A percentile compares a stretch with the other conserved stretches of the same genome.
Evolutionary conservation across 2,888 invertebrate genomes (phyloP).

Genomic region (Esperia sulphurella): DNA sequence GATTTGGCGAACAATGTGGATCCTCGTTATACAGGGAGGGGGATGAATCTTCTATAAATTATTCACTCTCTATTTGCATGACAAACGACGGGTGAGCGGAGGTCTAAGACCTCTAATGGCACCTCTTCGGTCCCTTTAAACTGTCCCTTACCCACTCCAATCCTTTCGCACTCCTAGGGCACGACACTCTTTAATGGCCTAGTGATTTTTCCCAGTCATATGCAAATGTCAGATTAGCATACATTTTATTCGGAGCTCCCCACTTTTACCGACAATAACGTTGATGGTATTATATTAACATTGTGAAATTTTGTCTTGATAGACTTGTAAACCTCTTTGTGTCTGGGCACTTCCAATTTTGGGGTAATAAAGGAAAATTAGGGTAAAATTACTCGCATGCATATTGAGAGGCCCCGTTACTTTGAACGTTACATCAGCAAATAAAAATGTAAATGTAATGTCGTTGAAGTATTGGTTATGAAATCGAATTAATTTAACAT

Average conservation of each 20-base stretch:
- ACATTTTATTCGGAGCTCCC: conserved; percentile 51
- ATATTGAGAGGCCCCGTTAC: too few species aligned
- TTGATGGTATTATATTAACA: conserved; percentile 47
- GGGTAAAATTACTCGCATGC: background rate
- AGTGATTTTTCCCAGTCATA: conserved; percentile 68
- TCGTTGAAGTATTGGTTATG: too few species aligned
- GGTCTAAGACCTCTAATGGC: conserved; percentile 65
- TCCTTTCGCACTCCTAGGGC: conserved; percentile 43
- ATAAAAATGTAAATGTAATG: too few species aligned
- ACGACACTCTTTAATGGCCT: conserved; percentile 59
- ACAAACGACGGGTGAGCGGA: conserved; percentile 63
- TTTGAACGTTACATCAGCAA: too few species aligned
- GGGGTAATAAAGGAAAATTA: conserved; percentile 6
- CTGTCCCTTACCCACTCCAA: conserved; percentile 25
- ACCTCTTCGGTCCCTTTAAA: conserved; percentile 47
- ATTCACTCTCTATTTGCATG: conserved; percentile 75
- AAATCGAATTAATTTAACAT: too few species aligned
- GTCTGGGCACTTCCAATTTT: conserved; percentile 20
- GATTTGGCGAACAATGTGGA: conserved; percentile 50
- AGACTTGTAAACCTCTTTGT: conserved; percentile 25
- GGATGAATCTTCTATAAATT: conserved; percentile 68
- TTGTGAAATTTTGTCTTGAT: conserved; percentile 35
- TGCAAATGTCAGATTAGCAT: conserved; percentile 67
- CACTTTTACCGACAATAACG: conserved; percentile 38
- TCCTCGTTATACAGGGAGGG: conserved; percentile 46